Evolutionary conservation across 2,113 vertebrate species (phyloP), one percentile per base, ranked within the genome.

Genomic region (Xenus cinereus): DNA sequence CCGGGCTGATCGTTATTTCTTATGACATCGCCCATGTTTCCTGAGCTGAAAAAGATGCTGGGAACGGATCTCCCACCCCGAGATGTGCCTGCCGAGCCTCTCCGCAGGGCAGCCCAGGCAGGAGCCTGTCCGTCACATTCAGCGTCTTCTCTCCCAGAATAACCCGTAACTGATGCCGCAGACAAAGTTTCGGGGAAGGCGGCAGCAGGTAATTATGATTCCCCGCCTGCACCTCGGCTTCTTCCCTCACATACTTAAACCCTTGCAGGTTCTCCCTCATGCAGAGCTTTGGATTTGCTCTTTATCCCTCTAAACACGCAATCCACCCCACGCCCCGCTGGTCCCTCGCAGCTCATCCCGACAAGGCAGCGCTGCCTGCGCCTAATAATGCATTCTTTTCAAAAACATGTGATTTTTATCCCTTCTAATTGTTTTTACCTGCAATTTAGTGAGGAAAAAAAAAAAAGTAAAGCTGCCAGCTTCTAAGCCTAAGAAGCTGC

Each of bases 261-360:
- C 76, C 68, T 84, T 7, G 48, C 17, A 78, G 66, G 43, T 41
- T 93, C 62, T 89, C 84, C 93, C 87, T 76, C 4, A 26, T 46
- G 71, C 81, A 63, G 56, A 87, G 62, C 67, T 93, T 18, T 77
- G 93, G 89, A 87, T 94, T 95, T 94, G 56, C 18, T 93, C 84
- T 94, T 94, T 91, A 96, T 95, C 87, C 78, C 81, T 91, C 69
- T 91, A 72, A 95, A 95, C 4, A 20, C 80, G 84, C 87, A 89
- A 91, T 82, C 91, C 89, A 73, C 35, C 48, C 68, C 0, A 0
- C 82, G 73, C 53, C 91, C 91, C 1, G 8, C 84, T 45, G 92
- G 82, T 91, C 78, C 71, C 90, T 93, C 4, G 5, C 82, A 68
- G 91, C 91, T 91, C 91, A 51, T 74, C 48, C 87, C 2, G 4